Conservation (phyloP, 2,797 vertebrate species). For the Molothrus aeneus region DNA sequence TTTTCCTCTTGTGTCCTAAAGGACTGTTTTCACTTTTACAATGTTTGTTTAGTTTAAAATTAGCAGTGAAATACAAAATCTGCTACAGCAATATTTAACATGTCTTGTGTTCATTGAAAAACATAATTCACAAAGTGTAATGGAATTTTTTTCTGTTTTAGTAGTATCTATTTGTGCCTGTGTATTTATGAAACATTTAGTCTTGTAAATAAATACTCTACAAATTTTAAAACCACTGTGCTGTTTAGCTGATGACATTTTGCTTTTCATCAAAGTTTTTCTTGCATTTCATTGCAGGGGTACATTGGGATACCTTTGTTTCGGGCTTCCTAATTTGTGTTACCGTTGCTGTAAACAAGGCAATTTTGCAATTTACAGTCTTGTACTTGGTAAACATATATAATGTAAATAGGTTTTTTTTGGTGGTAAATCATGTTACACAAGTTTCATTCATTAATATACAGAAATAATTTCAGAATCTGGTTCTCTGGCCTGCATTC, state of each 20-base stretch:
- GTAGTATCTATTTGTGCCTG: not conserved
- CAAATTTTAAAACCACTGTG: not conserved
- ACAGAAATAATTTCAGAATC: not conserved
- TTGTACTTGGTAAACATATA: not conserved
- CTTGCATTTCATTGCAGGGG: conserved; percentile 16
- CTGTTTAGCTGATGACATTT: conserved; percentile 4
- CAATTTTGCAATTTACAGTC: not conserved
- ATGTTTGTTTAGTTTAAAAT: conserved; percentile 43
- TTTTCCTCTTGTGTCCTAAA: not conserved
- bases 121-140: not conserved
- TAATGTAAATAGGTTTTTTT: not conserved
- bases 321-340: not conserved
- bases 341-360: conserved; percentile 17
- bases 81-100: conserved; percentile 13
- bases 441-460: not conserved
- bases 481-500: not conserved
- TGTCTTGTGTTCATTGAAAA: conserved; percentile 25
- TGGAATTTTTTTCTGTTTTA: conserved; percentile 9
- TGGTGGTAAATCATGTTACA: not conserved
- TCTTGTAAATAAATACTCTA: conserved; percentile 36
- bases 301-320: not conserved
- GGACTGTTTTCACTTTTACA: not conserved
- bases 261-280: not conserved
- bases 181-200: conserved; percentile 34
- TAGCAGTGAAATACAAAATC: conserved; percentile 36